phyloP scores from a whole-genome alignment of 2,797 vertebrate species.

The Takifugu rubripes region DNA sequence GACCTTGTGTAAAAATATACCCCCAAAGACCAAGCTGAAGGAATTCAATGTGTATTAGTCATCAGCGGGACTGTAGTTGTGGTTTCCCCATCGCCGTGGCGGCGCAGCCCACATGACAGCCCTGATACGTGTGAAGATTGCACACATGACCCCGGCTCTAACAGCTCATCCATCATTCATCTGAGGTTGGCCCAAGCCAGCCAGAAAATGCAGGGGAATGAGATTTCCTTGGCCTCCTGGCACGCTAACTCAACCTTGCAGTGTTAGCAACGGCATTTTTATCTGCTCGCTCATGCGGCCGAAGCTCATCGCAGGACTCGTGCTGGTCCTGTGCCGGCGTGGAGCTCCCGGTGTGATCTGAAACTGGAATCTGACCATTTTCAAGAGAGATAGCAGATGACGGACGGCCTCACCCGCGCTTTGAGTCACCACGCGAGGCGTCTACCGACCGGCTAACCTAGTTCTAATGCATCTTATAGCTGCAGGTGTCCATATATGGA shows the following conservation, averaged over 20 bases:
- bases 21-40: no score
- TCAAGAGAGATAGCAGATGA: slow-evolving; percentile 31
- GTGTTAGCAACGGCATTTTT: slow-evolving; percentile 44
- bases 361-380: slow-evolving; percentile 26
- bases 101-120: slow-evolving; percentile 28
- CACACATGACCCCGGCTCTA: slow-evolving; percentile 40
- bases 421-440: slow-evolving; percentile 10
- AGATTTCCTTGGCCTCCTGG: slow-evolving; percentile 58
- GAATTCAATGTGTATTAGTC: no score
- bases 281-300: slow-evolving; percentile 47
- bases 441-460: slow-evolving; percentile 7
- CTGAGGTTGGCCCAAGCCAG: slow-evolving; percentile 44
- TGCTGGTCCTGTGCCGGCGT: slow-evolving; percentile 16
- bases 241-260: slow-evolving; percentile 42
- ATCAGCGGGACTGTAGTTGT: not conserved
- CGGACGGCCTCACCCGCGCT: slow-evolving; percentile 7
- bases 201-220: slow-evolving; percentile 51
- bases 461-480: slow-evolving; percentile 18
- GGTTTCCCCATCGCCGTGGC: slow-evolving; percentile 15
- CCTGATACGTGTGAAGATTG: slow-evolving; percentile 37
- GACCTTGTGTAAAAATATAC: no score
- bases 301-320: slow-evolving; percentile 32
- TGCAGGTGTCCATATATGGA: slow-evolving; percentile 1
- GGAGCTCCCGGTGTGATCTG: slow-evolving; percentile 17
- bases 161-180: slow-evolving; percentile 64